Percentiles rank a stretch among this genome's conserved stretches.
These are phyloP conservation scores for Sparus aurata DNA, from an alignment of 2,797 vertebrate species.

Conservation along the genomic window DNA sequence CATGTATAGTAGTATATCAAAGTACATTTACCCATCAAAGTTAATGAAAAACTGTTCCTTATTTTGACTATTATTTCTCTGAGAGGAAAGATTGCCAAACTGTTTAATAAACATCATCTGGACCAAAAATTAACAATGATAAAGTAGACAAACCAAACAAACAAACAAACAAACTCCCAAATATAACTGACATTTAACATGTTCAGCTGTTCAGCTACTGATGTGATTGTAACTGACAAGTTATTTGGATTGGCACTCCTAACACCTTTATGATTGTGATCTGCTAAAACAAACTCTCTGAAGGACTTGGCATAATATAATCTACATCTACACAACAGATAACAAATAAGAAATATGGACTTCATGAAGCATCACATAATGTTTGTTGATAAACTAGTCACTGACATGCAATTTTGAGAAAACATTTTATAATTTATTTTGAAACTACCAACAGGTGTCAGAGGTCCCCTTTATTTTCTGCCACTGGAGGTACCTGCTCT, in stretches of 20 bases:
- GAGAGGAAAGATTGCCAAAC: background rate
- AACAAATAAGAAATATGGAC: background rate
- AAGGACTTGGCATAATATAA: background rate
- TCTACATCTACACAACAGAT: background rate
- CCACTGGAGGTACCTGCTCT: background rate
- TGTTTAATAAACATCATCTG: background rate
- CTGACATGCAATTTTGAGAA: background rate
- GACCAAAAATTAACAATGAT: background rate
- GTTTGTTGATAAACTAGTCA: background rate
- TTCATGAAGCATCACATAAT: constrained; percentile 5
- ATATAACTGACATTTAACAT: constrained; percentile 18
- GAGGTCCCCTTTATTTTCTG: background rate
- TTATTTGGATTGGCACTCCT: background rate
- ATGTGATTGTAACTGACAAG: constrained; percentile 7
- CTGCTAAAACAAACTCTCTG: background rate
- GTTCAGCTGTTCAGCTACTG: constrained; percentile 4
- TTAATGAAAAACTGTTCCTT: background rate
- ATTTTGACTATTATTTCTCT: background rate
- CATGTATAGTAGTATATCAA: too few relatives aligned
- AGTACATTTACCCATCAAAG: background rate
- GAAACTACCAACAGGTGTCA: background rate
- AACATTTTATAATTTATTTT: background rate
- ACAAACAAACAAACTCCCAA: background rate
- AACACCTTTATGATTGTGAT: background rate
- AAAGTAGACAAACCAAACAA: background rate